Conservation (phyloP, 2,888 invertebrate species). For the Acronicta psi region DNA sequence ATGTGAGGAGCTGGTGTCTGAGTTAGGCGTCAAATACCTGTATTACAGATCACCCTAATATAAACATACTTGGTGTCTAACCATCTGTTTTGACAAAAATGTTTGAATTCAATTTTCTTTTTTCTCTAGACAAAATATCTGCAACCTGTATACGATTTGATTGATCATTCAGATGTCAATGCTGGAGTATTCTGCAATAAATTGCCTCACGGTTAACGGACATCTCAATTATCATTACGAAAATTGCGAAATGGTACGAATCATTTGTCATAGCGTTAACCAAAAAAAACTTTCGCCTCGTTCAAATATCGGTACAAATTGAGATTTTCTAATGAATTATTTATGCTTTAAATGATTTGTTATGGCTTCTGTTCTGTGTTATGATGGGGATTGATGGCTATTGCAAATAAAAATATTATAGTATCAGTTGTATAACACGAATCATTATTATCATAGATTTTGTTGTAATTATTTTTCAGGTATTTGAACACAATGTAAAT, state of each 20-base stretch:
- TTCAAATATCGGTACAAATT: conserved; percentile 40
- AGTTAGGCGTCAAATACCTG: too few species aligned
- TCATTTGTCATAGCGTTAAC: conserved; percentile 33
- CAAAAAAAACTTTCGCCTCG: conserved; percentile 49
- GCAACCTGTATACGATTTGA: background rate
- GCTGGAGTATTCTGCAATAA: conserved; percentile 8
- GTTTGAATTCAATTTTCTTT: background rate
- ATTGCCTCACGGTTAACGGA: conserved; percentile 11
- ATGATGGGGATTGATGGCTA: conserved; percentile 11
- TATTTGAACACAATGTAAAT: too few species aligned
- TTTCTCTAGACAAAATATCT: conserved; percentile 7
- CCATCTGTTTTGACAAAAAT: too few species aligned
- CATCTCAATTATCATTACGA: conserved; percentile 32
- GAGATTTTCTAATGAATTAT: conserved; percentile 50
- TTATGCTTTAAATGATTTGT: conserved; percentile 37
- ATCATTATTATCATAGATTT: too few species aligned
- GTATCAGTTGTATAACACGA: too few species aligned
- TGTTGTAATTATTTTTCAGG: too few species aligned
- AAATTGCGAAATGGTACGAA: conserved; percentile 25
- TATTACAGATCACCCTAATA: too few species aligned
- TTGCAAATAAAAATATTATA: too few species aligned
- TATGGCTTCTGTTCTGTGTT: conserved; percentile 17
- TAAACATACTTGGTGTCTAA: too few species aligned
- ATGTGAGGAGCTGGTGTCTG: too few species aligned
- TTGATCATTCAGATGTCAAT: conserved; percentile 8